phyloP scores from a whole-genome alignment of 2,797 vertebrate species.

The Diceros bicornis region DNA sequence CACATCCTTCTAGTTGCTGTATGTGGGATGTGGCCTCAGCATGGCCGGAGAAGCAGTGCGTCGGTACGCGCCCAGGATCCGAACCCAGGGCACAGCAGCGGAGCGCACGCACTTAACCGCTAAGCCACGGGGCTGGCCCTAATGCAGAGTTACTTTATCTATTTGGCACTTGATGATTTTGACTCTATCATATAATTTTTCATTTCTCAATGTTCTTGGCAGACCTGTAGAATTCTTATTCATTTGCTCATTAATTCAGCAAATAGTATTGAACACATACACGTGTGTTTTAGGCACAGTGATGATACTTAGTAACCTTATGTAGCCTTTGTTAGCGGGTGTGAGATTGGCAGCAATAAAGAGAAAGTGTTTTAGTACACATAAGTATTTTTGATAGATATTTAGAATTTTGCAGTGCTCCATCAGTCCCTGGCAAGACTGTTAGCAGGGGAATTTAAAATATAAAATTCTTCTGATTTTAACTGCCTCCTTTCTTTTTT shows the following conservation, averaged over 20 bases:
- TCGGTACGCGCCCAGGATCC: no score
- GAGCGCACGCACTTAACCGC: no score
- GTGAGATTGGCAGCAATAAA: constrained; percentile 3
- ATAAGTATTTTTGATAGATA: constrained; percentile 24
- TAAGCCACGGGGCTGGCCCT: no score
- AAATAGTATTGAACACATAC: not conserved
- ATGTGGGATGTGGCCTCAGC: no score
- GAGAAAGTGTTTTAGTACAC: not conserved
- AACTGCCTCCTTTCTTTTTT: constrained; percentile 40
- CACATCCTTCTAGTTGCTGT: no score
- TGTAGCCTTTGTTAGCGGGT: not conserved
- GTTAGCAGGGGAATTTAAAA: constrained; percentile 44
- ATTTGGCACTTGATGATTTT: constrained; percentile 20
- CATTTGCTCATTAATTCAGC: constrained; percentile 30
- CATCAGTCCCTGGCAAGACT: constrained; percentile 16
- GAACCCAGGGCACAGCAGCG: no score
- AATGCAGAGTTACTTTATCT: not conserved
- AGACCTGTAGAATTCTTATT: constrained; percentile 14
- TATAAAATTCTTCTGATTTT: constrained; percentile 41
- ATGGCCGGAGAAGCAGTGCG: no score
- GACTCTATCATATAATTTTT: not conserved
- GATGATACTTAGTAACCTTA: not conserved
- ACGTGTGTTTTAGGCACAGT: not conserved
- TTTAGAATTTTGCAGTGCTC: not conserved
- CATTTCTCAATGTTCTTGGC: not conserved